Percentiles rank a stretch among this genome's conserved stretches.
Evolutionary conservation across 2,888 invertebrate genomes (phyloP).

Genomic region (Mesorhabditis belari): DNA sequence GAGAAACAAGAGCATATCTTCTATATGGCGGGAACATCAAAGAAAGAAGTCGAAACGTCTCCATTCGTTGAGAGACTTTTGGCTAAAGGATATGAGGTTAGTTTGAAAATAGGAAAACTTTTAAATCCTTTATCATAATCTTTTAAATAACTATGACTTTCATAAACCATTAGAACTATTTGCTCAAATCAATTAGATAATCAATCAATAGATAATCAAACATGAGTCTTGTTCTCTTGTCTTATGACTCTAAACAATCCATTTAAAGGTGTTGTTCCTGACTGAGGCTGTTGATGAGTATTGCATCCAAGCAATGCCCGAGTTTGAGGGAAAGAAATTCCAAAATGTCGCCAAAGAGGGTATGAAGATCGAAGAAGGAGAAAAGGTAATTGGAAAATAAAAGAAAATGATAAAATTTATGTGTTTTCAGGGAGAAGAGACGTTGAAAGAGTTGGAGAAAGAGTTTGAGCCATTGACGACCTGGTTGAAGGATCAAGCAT

Average conservation of each 20-base stretch:
- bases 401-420: too few relatives aligned
- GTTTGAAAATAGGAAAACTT: conserved; percentile 8
- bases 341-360: conserved; percentile 98
- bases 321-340: conserved; percentile 97
- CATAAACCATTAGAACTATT: not conserved
- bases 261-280: conserved; percentile 69
- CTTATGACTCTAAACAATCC: not conserved
- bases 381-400: conserved; percentile 38
- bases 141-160: not conserved
- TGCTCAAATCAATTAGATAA: too few relatives aligned
- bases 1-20: conserved; percentile 86
- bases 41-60: conserved; percentile 74
- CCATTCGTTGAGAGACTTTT: conserved; percentile 91
- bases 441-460: conserved; percentile 67
- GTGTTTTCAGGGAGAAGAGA: conserved; percentile 68
- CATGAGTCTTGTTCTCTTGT: not conserved
- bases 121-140: not conserved
- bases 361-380: conserved; percentile 49
- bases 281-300: conserved; percentile 98
- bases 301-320: conserved; percentile 86
- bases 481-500: conserved; percentile 77
- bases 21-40: conserved; percentile 84
- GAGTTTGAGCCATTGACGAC: conserved; percentile 80
- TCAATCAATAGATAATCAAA: too few relatives aligned
- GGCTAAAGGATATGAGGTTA: conserved; percentile 78